Evolutionary conservation across 2,888 invertebrate species (phyloP), one percentile per base, ranked within the genome.

Genomic region (Nebria brevicollis): DNA sequence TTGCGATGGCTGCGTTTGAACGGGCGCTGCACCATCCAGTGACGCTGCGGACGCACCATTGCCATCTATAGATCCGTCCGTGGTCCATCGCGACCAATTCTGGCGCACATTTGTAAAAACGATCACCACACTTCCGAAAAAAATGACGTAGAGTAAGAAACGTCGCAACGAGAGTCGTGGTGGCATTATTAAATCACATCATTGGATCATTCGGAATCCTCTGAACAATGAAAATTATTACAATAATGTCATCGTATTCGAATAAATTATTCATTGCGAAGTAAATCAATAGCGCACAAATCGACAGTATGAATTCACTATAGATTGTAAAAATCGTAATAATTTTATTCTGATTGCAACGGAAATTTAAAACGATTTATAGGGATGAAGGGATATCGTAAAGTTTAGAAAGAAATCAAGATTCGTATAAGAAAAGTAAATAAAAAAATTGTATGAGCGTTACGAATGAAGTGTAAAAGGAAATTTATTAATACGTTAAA

Each of bases 71-170:
- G 73, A 15, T 13, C 11, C 43, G 42, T 43, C 43, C 11, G n/a
- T 41, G 68, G 68, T 26, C 79, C 79, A 79, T 75, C 77, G 65
- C 15, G 77, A 15, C 77, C 73, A 81, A 42, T 65, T 72, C 6
- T 72, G 65, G 10, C 73, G 72, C 15, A 81, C 81, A 68, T 80
- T 80, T 15, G 90, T 91, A 66, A 92, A 90, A 85, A 92, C 87
- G 85, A 89, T 86, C 87, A 89, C 91, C 86, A 88, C 90, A 89
- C 89, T 91, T 85, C 88, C 91, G 88, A 87, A 91, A 88, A 88
- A 89, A 82, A 88, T 84, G 84, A 88, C 85, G 83, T 87, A 85
- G 83, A 89, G 85, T 85, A 89, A 88, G 75, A 88, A 85, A 84
- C 88, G 87, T 84, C 89, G 89, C 85, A 88, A 87, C 84, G 89